These are phyloP conservation scores for Fragum fragum DNA, from an alignment of 2,888 invertebrate species.

Conservation along the genomic window DNA sequence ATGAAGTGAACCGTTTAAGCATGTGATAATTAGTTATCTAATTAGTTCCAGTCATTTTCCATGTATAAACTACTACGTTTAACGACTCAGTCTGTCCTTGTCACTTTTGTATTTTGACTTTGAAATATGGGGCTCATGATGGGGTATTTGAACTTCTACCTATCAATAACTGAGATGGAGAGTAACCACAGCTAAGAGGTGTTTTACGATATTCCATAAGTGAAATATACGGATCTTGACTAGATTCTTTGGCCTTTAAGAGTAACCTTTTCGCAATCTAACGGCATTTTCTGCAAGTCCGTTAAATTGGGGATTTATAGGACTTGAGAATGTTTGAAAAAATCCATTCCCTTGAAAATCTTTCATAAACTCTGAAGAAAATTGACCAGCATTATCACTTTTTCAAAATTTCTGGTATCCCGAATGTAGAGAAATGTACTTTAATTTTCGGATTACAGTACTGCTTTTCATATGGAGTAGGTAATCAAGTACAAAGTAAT, in stretches of 20 bases:
- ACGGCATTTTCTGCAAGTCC: constrained; percentile 69
- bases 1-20: too few relatives aligned
- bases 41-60: too few relatives aligned
- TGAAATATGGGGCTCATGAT: too few relatives aligned
- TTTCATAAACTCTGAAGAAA: constrained; percentile 28
- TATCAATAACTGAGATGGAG: constrained; percentile 48
- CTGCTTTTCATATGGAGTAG: constrained; percentile 44
- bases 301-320: constrained; percentile 61
- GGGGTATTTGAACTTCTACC: constrained; percentile 18
- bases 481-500: constrained; percentile 63
- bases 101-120: too few relatives aligned
- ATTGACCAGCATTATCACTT: constrained; percentile 64
- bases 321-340: constrained; percentile 57
- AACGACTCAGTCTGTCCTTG: too few relatives aligned
- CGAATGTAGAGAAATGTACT: constrained; percentile 40
- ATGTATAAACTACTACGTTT: too few relatives aligned
- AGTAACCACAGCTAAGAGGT: constrained; percentile 40
- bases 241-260: constrained; percentile 42
- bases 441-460: constrained; percentile 54
- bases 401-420: constrained; percentile 41
- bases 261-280: constrained; percentile 62
- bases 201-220: constrained; percentile 56
- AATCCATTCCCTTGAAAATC: constrained; percentile 53
- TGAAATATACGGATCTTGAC: constrained; percentile 41
- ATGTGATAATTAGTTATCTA: too few relatives aligned